Evolutionary conservation across 1,140 invertebrate genomes (phyloP), one percentile per base, ranked within the genome.

Genomic region (Leptonema lineaticorne): DNA sequence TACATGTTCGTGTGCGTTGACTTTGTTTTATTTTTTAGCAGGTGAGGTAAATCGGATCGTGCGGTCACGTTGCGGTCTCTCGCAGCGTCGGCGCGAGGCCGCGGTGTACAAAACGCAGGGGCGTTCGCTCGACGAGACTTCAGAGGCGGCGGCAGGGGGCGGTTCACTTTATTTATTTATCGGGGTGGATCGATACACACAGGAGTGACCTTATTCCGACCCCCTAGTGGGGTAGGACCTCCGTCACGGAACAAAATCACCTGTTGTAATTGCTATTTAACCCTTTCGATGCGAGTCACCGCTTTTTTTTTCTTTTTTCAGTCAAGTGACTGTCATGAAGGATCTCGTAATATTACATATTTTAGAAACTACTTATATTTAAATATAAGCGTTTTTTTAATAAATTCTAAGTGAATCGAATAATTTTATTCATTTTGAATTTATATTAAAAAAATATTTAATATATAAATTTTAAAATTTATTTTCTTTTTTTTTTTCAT

Each of bases 111-210:
- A 11, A 18, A 20, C 8, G 24, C 16, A 20, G 16, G 48, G 2
- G 37, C 11, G 37, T 41, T 9, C 11, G 11, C 37, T 41, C 37
- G 46, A 48, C 46, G 50, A 53, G 20, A 53, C 50, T 53, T 24
- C 50, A 53, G 50, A 24, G 50, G 50, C 26, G 62, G 41, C 45
- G 45, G 24, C 46, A 64, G 62, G 45, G 18, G 59, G 59, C 59
- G 22, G 33, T 37, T 22, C 59, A n/a, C 33, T 60, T 45, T 68
- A 60, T 62, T 68, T 68, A 68, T 68, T 68, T 68, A 68, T 68
- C 58, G 59, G 58, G 22, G 59, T 27, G 57, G 58, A 68, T 68
- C 67, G 67, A 68, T 68, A 59, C 53, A 41, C 67, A 50, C 57
- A 11, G 37, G 58, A 68, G 26, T 68, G 67, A 53, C 67, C 64